Evolutionary conservation across 30 jellyfish, hydroid and myxozoan genomes (phyloP).

Genomic region (Aurelia sp.): DNA sequence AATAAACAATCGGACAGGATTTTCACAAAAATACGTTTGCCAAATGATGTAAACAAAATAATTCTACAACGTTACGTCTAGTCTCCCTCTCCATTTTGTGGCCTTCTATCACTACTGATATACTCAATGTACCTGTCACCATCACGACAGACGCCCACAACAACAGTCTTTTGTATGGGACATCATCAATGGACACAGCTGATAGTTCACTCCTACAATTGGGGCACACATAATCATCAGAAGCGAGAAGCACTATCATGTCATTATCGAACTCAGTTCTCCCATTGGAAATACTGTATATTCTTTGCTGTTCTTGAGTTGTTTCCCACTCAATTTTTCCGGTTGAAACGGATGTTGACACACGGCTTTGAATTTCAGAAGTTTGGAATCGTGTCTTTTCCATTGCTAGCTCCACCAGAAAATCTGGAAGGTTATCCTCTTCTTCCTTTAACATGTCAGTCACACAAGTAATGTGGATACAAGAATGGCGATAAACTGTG

Average conservation of each 20-base stretch:
- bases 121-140: conserved; percentile 2
- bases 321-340: conserved; percentile 3
- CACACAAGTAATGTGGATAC: conserved; percentile 16
- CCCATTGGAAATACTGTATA: neutral
- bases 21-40: no score
- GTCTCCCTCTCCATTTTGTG: no score
- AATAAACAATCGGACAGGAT: no score
- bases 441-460: conserved; percentile 1
- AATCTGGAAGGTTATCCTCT: conserved; percentile 7
- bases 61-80: no score
- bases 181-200: neutral
- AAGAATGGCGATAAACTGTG: conserved; percentile 11
- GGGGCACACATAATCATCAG: conserved; percentile 1
- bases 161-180: neutral
- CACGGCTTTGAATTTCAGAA: neutral
- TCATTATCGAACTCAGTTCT: neutral
- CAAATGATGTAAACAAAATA: no score
- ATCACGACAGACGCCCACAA: conserved; percentile 1
- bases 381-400: neutral
- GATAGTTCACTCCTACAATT: neutral
- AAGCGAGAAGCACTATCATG: neutral
- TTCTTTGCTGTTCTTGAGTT: conserved; percentile 9
- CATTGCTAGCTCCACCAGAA: neutral
- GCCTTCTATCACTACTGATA: no score
- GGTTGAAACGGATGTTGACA: neutral